A percentile compares a stretch with the other conserved stretches of the same genome.
These are phyloP conservation scores for Epiblema foenella DNA, from an alignment of 2,888 invertebrate genomes.

Conservation along the genomic window DNA sequence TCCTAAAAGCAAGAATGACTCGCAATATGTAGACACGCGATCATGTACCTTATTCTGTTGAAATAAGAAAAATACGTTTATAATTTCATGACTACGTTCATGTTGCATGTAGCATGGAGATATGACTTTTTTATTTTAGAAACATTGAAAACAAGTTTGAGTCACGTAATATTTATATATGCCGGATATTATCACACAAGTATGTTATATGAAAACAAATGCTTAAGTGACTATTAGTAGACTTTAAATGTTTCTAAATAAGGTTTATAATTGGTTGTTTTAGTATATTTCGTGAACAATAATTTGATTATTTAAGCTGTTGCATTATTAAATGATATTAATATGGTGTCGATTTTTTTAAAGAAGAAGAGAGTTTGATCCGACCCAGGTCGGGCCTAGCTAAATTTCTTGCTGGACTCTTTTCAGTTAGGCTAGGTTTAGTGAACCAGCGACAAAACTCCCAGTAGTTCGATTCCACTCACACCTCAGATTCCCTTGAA, in stretches of 20 bases:
- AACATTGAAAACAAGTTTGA: conserved; percentile 2
- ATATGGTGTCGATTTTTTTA: too few relatives aligned
- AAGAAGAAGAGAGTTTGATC: too few relatives aligned
- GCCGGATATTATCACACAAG: not conserved
- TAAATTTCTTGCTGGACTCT: too few relatives aligned
- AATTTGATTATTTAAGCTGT: not conserved
- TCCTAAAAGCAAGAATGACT: not conserved
- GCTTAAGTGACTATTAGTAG: not conserved
- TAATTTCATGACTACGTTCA: not conserved
- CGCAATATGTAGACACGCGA: not conserved
- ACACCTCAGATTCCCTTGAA: too few relatives aligned
- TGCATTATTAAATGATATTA: not conserved
- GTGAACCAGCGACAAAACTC: too few relatives aligned
- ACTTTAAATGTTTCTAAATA: not conserved
- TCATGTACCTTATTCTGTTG: not conserved
- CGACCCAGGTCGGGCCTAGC: too few relatives aligned
- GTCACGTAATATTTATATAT: not conserved
- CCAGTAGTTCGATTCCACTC: too few relatives aligned
- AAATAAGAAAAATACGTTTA: not conserved
- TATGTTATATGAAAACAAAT: not conserved
- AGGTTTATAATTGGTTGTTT: not conserved
- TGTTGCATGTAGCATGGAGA: not conserved
- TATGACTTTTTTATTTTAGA: not conserved
- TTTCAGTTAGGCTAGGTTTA: too few relatives aligned
- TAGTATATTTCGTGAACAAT: not conserved